Base-by-base conservation (phyloP, 2,113 vertebrate species). In the Lepus americanus region DNA sequence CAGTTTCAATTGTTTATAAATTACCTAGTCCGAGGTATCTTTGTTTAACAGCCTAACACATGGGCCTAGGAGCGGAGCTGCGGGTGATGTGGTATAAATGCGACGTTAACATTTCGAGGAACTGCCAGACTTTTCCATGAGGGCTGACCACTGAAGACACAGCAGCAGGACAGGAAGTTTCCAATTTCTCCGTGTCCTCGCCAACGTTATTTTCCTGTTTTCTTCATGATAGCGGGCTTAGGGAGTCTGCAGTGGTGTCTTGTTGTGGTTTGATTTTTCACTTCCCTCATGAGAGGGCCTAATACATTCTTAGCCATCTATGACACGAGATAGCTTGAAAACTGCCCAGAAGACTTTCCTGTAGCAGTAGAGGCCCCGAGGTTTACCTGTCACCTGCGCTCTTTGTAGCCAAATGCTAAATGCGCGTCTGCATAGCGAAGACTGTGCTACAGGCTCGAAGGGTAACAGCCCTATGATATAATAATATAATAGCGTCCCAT, bases 191-290 rank as follows among this genome's bases (percentile, higher is more conserved):
- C 16, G 1, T 8, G 9, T 72, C 1, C 12, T 64, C 31, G 16
- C 51, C 82, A 64, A n/a, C 20, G 29, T 61, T 81, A 63, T 29
- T 92, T 78, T 74, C 31, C 51, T 51, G n/a, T 16, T 39, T 63
- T 72, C 51, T 73, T 44, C 55, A 44, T 67, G 72, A 67, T 27
- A 27, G 82, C 17, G 9, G 9, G 20, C 31, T 3, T 79, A 17
- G 33, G n/a, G 29, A n/a, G 31, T 77, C 27, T 67, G 23, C 93
- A 81, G 49, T 53, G 9, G n/a, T 31, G 23, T 78, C 63, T 89
- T 51, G 25, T n/a, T 85, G 33, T 76, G 51, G 11, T 80, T 95
- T 64, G 39, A 86, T 92, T 92, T 44, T 96, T 70, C 8, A 73
- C 89, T 93, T 84, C 29, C 31, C 55, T 73, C 72, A 59, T 67